Base-by-base conservation (phyloP, 1,140 invertebrate species). In the Drosophila bocqueti region DNA sequence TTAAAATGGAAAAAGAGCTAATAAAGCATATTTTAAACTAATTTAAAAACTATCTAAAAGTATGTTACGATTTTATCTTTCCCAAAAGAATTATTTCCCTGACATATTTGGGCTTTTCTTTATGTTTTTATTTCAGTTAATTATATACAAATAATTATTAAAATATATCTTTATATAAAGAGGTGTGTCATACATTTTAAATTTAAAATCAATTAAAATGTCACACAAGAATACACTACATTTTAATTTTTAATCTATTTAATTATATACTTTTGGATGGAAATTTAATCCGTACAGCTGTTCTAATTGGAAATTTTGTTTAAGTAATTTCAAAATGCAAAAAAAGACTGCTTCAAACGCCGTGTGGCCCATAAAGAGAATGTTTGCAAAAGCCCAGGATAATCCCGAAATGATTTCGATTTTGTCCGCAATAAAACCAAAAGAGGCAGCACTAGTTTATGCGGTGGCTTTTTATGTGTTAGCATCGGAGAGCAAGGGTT, bases 391-490 rank as follows among this genome's bases (percentile, higher is more conserved):
- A 55, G 52, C 52, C 52, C 13, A 9, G 18, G 18, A 55, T 55
- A 55, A 55, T 55, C 52, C 52, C 52, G 7, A 55, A 38, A 55
- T 38, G 36, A 40, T 40, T 40, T 40, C 36, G 34, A 57, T 58
- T 58, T 42, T n/a, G 21, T 9, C 11, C 7, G 11, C 6, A 58
- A 43, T 58, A 15, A 65, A 21, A 62, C 29, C 38, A 34, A 11
- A 11, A 24, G 29, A 6, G 38, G 10, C 38, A 68, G n/a, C 43
- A 36, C 74, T 69, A 40, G 43, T 57, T 40, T 31, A 24, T 40
- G 36, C 24, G 42, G 24, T 46, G 16, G 18, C 18, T 67, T 67
- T 62, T 74, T 73, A 54, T 65, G 43, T 36, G 24, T 43, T 54
- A 24, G 29, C 38, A 55, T 38, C 15, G 15, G 15, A 24, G n/a